phyloP scores from a whole-genome alignment of 2,888 invertebrate genomes.

The Drosophila yooni region DNA sequence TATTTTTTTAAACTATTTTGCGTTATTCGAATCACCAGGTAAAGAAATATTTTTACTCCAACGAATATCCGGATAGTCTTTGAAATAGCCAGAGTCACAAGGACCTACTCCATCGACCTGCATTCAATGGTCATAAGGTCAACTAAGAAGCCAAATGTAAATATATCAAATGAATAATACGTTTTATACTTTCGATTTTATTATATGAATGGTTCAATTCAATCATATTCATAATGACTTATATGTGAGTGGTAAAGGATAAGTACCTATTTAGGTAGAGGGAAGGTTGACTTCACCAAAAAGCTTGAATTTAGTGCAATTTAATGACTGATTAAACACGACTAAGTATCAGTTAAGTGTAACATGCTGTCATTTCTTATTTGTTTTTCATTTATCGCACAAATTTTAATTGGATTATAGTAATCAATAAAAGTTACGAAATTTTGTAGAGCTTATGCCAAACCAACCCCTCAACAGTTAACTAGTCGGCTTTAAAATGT shows the following conservation, averaged over 20 bases:
- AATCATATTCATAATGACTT: background rate
- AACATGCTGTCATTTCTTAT: slow-evolving; percentile 2
- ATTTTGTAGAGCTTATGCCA: background rate
- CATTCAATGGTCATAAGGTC: background rate
- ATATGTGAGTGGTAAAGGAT: background rate
- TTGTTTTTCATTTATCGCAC: background rate
- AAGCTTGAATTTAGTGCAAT: background rate
- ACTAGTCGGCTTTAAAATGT: background rate
- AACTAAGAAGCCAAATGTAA: background rate
- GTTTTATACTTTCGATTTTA: background rate
- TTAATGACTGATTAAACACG: background rate
- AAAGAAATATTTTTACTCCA: too few species aligned
- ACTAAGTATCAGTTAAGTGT: background rate
- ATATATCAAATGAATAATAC: background rate
- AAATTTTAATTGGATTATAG: background rate
- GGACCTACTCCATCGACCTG: background rate
- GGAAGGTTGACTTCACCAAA: background rate
- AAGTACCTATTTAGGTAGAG: background rate
- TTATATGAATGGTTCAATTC: background rate
- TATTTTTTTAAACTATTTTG: too few species aligned
- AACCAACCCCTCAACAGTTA: background rate
- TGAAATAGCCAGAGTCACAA: too few species aligned
- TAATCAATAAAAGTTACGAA: background rate
- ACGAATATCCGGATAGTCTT: too few species aligned
- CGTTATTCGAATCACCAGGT: too few species aligned